Base-by-base conservation (phyloP, 2,797 vertebrate species). In the Antennarius maculatus region DNA sequence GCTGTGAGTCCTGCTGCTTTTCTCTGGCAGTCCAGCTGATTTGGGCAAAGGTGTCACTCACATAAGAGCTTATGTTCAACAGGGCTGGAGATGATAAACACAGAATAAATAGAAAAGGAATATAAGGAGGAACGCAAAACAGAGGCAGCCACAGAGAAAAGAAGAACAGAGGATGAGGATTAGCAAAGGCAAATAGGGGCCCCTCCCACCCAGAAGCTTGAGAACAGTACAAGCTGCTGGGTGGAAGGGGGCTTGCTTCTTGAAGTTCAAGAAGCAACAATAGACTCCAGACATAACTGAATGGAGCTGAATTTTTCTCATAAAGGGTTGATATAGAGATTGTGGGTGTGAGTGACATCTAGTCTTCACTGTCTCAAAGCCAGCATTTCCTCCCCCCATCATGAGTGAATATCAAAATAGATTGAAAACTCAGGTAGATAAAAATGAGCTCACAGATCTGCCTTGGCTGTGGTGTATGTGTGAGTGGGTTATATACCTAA, bases 21-120 rank as follows among this genome's bases (percentile, higher is more conserved):
- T 86, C 87, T 76, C 69, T 85, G 74, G 89, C 83, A 88, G 90
- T 92, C 93, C 93, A 95, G 90, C 88, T 94, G 92, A 95, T 92
- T 90, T 89, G 93, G 79, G 90, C 93, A 92, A 86, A 93, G 80
- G 92, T 94, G 88, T 92, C 90, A 88, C 89, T 94, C 86, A 92
- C 92, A 77, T 89, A 91, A 54, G 86, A 92, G 88, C 92, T 93
- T 91, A 93, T 85, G 82, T 94, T 94, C 85, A 91, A 88, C 88
- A 93, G 87, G 70, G 60, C 87, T 76, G 91, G 91, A 86, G 89
- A 91, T 93, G 89, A 90, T 82, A 87, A 82, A 90, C 67, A 86
- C 72, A 88, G 77, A 80, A 76, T 54, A 75, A 83, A 83, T 45
- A 59, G 69, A 28, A 61, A 69, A 66, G 75, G 80, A 75, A 83